phyloP scores from a whole-genome alignment of 2,888 invertebrate species.

The Diarsia mendica region DNA sequence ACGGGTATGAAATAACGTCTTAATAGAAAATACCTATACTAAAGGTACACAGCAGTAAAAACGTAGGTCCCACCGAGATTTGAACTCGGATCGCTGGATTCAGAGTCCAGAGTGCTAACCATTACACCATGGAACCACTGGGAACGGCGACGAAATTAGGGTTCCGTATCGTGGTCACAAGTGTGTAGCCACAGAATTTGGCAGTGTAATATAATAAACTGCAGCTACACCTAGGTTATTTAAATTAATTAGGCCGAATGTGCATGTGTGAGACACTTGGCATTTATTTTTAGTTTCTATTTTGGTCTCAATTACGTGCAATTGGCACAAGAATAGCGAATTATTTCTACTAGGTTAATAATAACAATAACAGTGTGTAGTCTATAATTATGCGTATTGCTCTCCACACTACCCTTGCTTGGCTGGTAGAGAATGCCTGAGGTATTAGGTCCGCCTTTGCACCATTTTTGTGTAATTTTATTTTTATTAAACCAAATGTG shows the following conservation, averaged over 20 bases:
- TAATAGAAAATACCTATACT: neutral
- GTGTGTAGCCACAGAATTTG: neutral
- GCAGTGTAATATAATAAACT: neutral
- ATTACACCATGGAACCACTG: conserved; percentile 93
- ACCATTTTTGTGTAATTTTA: neutral
- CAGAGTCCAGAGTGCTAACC: conserved; percentile 95
- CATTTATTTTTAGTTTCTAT: conserved; percentile 44
- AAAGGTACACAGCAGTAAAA: conserved; percentile 42
- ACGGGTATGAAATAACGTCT: neutral
- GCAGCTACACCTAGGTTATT: conserved; percentile 16
- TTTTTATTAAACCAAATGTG: neutral
- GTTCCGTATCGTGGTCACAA: neutral
- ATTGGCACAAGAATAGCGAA: conserved; percentile 2
- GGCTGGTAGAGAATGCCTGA: neutral
- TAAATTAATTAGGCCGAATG: conserved; percentile 19
- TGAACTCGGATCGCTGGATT: conserved; percentile 95
- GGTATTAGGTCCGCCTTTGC: conserved; percentile 2
- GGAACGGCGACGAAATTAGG: neutral
- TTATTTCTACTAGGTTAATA: conserved; percentile 7
- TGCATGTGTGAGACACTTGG: conserved; percentile 23
- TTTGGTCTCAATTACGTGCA: conserved; percentile 23
- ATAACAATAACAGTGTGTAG: neutral
- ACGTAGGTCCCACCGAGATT: conserved; percentile 93
- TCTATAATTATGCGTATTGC: neutral
- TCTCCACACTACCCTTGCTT: neutral